Percentiles rank a stretch among this genome's conserved stretches.
phyloP scores from a whole-genome alignment of 2,797 vertebrate species.

The Chaenodraco wilsoni region DNA sequence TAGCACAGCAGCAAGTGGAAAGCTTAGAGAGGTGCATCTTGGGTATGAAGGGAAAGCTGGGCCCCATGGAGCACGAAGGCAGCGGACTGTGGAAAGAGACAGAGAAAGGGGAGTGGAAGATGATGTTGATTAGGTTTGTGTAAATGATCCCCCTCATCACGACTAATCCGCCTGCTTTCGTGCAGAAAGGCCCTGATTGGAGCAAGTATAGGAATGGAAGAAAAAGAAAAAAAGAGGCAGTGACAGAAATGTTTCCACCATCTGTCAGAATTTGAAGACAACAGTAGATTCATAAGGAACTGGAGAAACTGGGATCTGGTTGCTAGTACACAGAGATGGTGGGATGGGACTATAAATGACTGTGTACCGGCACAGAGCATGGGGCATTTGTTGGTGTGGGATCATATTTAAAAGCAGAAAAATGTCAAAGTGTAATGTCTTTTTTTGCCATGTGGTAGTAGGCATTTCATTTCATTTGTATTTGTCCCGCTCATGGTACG shows the following conservation, averaged over 20 bases:
- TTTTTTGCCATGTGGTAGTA: not conserved
- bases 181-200: conserved; percentile 68
- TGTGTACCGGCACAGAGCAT: conserved; percentile 17
- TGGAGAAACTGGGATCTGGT: conserved; percentile 36
- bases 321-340: conserved; percentile 35
- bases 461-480: not conserved
- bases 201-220: conserved; percentile 62
- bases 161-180: conserved; percentile 65
- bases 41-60: conserved; percentile 34
- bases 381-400: conserved; percentile 10
- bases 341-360: conserved; percentile 16
- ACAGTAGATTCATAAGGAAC: conserved; percentile 36
- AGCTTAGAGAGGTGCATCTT: conserved; percentile 36
- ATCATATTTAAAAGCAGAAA: conserved; percentile 14
- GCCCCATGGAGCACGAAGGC: conserved; percentile 43
- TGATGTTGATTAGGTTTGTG: conserved; percentile 66
- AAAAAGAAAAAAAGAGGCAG: conserved; percentile 51
- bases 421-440: conserved; percentile 5
- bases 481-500: too few relatives aligned
- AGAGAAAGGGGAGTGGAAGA: conserved; percentile 41
- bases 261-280: conserved; percentile 53
- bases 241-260: conserved; percentile 71
- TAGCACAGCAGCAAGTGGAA: conserved; percentile 41
- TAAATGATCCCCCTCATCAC: conserved; percentile 64
- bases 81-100: conserved; percentile 47